Percentiles rank a stretch among this genome's conserved stretches.
phyloP scores from a whole-genome alignment of 2,888 invertebrate genomes.

The Anoncus sp. region DNA sequence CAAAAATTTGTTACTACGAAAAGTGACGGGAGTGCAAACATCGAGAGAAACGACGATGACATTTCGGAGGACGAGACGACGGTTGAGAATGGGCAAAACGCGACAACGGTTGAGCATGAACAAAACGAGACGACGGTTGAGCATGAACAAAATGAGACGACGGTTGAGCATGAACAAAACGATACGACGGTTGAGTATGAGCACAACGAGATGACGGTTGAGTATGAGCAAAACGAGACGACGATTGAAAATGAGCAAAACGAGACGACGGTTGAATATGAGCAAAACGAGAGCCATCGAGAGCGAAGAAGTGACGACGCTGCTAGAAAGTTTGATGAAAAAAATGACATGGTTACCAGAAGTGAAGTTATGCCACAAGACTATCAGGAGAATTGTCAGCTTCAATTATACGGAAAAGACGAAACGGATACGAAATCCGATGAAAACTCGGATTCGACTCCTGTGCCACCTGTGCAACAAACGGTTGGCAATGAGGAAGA shows the following conservation, averaged over 20 bases:
- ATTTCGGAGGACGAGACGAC: conserved; percentile 3
- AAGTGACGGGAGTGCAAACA: conserved; percentile 15
- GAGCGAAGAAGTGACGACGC: conserved; percentile 13
- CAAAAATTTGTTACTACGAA: conserved; percentile 6
- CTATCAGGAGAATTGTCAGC: conserved; percentile 57
- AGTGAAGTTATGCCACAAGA: conserved; percentile 46
- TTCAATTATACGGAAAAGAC: conserved; percentile 38
- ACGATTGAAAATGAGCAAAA: background rate
- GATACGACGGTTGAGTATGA: too few relatives aligned
- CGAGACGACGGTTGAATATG: background rate
- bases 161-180: too few relatives aligned
- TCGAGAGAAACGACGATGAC: conserved; percentile 31
- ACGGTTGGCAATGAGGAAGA: conserved; percentile 25
- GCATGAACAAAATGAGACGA: too few relatives aligned
- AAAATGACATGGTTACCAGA: conserved; percentile 4
- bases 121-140: too few relatives aligned
- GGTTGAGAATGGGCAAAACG: too few relatives aligned
- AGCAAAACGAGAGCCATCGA: background rate
- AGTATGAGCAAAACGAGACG: too few relatives aligned
- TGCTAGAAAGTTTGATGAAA: background rate
- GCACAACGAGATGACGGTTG: too few relatives aligned
- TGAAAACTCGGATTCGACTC: conserved; percentile 16
- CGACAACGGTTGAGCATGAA: too few relatives aligned
- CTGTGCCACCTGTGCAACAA: conserved; percentile 43
- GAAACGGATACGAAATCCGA: background rate